Conservation (phyloP, 2,113 vertebrate genomes). For the Tenebrosternarchus preto region DNA sequence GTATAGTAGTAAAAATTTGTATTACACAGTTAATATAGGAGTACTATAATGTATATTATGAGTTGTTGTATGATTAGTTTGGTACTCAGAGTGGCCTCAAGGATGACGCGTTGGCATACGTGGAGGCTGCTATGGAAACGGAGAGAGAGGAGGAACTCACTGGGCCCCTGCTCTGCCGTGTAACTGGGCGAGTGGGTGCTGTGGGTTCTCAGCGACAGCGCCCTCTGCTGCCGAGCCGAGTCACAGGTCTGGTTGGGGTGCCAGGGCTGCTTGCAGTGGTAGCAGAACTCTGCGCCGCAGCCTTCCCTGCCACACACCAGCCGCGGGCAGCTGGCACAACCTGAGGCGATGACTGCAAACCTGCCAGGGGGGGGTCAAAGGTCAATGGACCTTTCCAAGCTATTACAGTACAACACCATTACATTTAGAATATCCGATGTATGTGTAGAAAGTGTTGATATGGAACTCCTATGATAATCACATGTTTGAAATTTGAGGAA, state of each 20-base stretch:
- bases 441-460: neutral
- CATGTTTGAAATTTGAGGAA: no score
- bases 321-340: conserved; percentile 97
- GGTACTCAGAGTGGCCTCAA: no score
- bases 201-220: conserved; percentile 86
- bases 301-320: conserved; percentile 93
- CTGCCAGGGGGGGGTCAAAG: conserved; percentile 65
- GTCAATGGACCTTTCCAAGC: conserved; percentile 2
- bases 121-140: neutral
- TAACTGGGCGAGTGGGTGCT: conserved; percentile 96
- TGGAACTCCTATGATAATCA: no score
- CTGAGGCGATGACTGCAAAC: conserved; percentile 95
- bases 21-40: no score
- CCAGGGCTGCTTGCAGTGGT: conserved; percentile 99
- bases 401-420: neutral
- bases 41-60: no score
- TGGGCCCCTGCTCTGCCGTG: conserved; percentile 88
- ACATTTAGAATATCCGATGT: neutral
- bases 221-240: conserved; percentile 93
- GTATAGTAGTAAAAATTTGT: no score
- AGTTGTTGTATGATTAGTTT: no score
- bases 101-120: no score
- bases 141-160: conserved; percentile 68
- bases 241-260: conserved; percentile 99
- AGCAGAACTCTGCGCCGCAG: conserved; percentile 97